Evolutionary conservation across 2,113 vertebrate genomes (phyloP).

Genomic region (Myotis brandtii): DNA sequence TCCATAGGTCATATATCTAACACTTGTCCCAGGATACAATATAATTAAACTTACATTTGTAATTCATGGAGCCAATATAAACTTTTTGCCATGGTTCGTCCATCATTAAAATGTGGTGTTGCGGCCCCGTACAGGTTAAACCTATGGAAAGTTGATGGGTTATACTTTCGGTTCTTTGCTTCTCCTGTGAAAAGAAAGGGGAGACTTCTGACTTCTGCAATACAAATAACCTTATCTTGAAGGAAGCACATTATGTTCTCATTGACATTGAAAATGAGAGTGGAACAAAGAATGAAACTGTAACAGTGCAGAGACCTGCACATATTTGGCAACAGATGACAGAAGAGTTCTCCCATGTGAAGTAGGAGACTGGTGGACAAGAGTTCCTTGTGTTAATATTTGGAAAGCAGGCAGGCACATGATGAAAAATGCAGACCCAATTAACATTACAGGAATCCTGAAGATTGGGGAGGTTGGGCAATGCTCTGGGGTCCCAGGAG

Average conservation of each 20-base stretch:
- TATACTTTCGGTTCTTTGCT: constrained; percentile 89
- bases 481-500: neutral
- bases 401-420: neutral
- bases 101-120: constrained; percentile 91
- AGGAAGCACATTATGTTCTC: constrained; percentile 16
- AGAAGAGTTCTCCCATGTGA: neutral
- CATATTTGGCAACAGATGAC: neutral
- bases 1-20: neutral
- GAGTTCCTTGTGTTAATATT: neutral
- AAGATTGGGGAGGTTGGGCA: rapidly evolving
- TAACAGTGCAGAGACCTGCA: neutral
- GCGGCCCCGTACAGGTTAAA: constrained; percentile 87
- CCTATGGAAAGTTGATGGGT: constrained; percentile 82
- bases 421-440: neutral
- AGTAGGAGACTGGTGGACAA: neutral
- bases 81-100: constrained; percentile 82
- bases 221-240: constrained; percentile 18
- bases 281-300: neutral
- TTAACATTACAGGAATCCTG: neutral
- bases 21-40: neutral
- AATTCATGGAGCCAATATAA: constrained; percentile 88
- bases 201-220: constrained; percentile 50
- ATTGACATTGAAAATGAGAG: neutral
- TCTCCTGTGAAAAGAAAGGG: constrained; percentile 86
- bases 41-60: constrained; percentile 85